phyloP scores from a whole-genome alignment of 2,113 vertebrate species.

The Geococcyx californianus region DNA sequence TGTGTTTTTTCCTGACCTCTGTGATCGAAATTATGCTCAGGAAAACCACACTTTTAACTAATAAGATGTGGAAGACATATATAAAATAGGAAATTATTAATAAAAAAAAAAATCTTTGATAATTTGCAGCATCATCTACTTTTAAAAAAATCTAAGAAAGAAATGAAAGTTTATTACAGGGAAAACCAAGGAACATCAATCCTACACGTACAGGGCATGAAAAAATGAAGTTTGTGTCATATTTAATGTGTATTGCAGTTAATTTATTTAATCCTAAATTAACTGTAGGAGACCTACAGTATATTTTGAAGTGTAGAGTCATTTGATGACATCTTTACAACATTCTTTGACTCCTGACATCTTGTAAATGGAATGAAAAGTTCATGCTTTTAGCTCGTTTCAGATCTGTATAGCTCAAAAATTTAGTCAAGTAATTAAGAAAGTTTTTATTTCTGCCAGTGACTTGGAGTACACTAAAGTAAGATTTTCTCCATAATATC shows the following conservation, averaged over 20 bases:
- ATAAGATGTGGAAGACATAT: neutral
- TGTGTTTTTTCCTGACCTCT: neutral
- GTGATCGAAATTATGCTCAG: neutral
- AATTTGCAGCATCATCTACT: neutral
- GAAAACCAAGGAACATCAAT: neutral
- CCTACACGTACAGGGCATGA: neutral
- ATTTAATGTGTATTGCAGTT: neutral
- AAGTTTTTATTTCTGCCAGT: neutral
- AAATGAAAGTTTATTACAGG: neutral
- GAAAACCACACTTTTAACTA: neutral
- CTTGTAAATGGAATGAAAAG: neutral
- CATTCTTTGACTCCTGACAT: neutral
- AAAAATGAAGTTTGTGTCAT: neutral
- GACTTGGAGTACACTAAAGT: neutral
- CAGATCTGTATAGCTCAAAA: neutral
- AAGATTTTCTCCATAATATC: neutral
- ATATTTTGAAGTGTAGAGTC: neutral
- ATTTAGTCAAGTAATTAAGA: neutral
- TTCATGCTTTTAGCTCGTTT: neutral
- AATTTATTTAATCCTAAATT: neutral
- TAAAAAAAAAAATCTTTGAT: neutral
- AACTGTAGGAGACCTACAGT: neutral
- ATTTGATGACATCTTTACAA: neutral
- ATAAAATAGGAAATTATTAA: neutral
- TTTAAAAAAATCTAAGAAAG: neutral